A percentile compares a stretch with the other conserved stretches of the same genome.
These are phyloP conservation scores for Laterallus jamaicensis DNA, from an alignment of 2,113 vertebrate genomes.

Conservation along the genomic window DNA sequence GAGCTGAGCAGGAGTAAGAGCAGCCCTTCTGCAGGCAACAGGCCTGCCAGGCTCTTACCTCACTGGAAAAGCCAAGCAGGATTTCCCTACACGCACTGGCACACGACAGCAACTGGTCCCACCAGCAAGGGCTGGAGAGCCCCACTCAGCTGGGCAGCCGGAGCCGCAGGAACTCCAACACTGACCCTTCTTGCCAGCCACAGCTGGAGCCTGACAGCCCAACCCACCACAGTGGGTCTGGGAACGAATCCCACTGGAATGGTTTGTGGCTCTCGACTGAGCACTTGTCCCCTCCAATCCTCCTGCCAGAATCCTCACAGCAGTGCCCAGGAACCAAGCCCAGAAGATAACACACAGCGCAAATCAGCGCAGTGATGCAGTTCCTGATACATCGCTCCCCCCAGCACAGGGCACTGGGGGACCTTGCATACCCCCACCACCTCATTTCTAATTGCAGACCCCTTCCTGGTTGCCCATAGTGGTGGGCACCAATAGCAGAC, in stretches of 20 bases:
- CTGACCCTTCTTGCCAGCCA: neutral
- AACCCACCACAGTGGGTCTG: too few relatives aligned
- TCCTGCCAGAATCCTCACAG: accelerated
- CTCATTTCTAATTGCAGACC: neutral
- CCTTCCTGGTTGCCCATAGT: neutral
- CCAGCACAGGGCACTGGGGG: neutral
- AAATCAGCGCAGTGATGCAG: accelerated
- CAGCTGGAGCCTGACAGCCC: neutral
- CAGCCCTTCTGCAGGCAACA: neutral
- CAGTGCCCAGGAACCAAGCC: neutral
- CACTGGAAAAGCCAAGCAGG: neutral
- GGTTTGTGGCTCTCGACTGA: neutral
- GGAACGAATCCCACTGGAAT: too few relatives aligned
- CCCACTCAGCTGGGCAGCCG: neutral
- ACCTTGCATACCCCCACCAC: neutral
- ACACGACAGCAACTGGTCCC: accelerated
- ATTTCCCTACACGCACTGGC: accelerated
- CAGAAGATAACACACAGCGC: accelerated
- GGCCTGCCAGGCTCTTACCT: too few relatives aligned
- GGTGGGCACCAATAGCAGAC: neutral
- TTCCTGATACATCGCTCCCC: accelerated
- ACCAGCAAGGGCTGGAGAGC: too few relatives aligned
- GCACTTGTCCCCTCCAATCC: neutral
- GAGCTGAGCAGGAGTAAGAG: accelerated
- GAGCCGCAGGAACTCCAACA: neutral